A percentile compares a stretch with the other conserved stretches of the same genome.
Conservation (phyloP, 2,113 vertebrate species). For the Xenopus laevis region DNA sequence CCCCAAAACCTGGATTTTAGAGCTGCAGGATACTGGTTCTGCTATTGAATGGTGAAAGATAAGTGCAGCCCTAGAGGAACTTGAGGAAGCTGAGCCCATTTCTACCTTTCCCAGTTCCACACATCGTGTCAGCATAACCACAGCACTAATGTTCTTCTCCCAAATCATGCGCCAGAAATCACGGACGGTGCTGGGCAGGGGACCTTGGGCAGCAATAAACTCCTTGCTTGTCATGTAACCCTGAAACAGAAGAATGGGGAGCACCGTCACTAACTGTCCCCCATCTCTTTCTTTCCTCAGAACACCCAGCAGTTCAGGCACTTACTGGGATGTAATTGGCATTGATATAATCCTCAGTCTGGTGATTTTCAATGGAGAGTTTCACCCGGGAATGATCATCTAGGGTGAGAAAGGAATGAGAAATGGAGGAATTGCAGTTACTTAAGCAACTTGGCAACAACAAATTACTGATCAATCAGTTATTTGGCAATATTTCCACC, state of each 20-base stretch:
- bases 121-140: conserved; percentile 95
- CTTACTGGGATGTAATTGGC: conserved; percentile 93
- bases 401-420: too few relatives aligned
- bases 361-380: conserved; percentile 72
- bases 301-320: conserved; percentile 12
- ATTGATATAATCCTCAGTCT: conserved; percentile 88
- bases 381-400: conserved; percentile 92
- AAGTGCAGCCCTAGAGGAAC: too few relatives aligned
- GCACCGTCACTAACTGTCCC: neutral
- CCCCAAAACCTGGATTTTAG: too few relatives aligned
- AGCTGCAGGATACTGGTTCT: too few relatives aligned
- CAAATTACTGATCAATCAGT: too few relatives aligned
- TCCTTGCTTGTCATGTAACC: conserved; percentile 85
- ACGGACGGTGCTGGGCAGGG: conserved; percentile 78
- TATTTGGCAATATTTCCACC: too few relatives aligned
- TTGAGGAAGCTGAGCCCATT: neutral
- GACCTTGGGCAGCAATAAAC: conserved; percentile 92
- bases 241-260: conserved; percentile 56
- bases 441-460: too few relatives aligned
- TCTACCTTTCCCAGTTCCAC: conserved; percentile 88
- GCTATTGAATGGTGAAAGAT: too few relatives aligned
- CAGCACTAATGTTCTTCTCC: conserved; percentile 82
- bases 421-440: neutral
- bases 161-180: conserved; percentile 98
- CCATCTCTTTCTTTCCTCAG: too few relatives aligned